These are phyloP conservation scores for Chelon auratus DNA, from an alignment of 2,797 vertebrate genomes.

Conservation along the genomic window DNA sequence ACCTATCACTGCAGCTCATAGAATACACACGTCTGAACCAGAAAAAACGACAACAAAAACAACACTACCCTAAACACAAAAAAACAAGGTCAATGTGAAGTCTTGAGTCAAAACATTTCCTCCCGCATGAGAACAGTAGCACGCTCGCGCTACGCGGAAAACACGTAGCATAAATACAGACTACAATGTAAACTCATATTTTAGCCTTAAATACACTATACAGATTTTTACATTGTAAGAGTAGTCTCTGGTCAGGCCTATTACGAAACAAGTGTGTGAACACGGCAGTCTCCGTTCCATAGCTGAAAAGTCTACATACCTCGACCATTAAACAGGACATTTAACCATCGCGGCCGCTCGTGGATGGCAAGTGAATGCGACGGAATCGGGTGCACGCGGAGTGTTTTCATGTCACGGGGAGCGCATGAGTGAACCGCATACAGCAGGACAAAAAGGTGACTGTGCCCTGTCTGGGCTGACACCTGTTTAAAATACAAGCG, in stretches of 20 bases:
- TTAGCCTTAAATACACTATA: neutral
- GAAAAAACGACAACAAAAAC: no score
- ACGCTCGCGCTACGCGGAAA: no score
- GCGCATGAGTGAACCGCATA: conserved; percentile 44
- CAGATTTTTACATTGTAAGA: no score
- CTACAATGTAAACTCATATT: neutral
- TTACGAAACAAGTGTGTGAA: no score
- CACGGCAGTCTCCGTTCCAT: neutral
- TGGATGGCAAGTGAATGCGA: conserved; percentile 45
- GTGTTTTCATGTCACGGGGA: conserved; percentile 61
- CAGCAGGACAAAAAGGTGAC: conserved; percentile 49
- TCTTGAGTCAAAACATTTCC: neutral
- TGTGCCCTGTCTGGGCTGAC: conserved; percentile 31
- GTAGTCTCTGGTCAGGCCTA: no score
- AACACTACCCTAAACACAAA: neutral
- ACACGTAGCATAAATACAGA: no score
- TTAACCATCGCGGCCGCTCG: conserved; percentile 67
- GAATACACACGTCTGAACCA: no score
- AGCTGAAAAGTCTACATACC: conserved; percentile 60
- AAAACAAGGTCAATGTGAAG: neutral
- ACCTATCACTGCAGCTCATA: conserved; percentile 30
- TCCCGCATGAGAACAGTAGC: no score
- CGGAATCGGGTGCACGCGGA: conserved; percentile 43
- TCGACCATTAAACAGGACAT: conserved; percentile 76
- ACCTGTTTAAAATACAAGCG: conserved; percentile 28